Evolutionary conservation across 2,888 invertebrate species (phyloP).

Genomic region (Platypus cylindrus): DNA sequence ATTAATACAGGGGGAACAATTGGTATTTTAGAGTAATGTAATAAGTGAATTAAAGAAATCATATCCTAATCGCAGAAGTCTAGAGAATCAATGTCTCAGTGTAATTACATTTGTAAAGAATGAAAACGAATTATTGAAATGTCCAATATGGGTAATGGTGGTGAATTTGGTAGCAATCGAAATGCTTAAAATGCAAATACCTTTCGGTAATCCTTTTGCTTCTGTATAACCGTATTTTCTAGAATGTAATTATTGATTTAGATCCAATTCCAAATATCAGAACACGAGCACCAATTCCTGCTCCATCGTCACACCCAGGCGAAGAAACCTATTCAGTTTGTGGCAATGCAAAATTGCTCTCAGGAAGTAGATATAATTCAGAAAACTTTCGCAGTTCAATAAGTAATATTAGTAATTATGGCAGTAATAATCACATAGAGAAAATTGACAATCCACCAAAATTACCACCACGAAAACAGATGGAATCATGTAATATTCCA

Average conservation of each 20-base stretch:
- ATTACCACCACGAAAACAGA: constrained; percentile 13
- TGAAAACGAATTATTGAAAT: constrained; percentile 11
- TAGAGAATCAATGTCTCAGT: constrained; percentile 14
- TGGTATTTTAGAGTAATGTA: constrained; percentile 10
- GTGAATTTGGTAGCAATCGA: constrained; percentile 16
- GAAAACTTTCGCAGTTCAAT: constrained; percentile 1
- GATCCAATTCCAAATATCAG: constrained; percentile 7
- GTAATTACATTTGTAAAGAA: constrained; percentile 15
- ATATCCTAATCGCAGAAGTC: constrained; percentile 12
- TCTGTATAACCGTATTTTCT: neutral
- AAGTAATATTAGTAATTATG: constrained; percentile 4
- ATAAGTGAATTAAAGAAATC: constrained; percentile 13
- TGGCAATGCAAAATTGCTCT: constrained; percentile 3
- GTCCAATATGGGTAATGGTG: constrained; percentile 14
- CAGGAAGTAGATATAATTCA: neutral
- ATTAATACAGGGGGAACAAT: neutral
- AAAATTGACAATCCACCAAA: constrained; percentile 10
- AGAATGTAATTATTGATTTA: neutral
- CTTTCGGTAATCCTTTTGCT: constrained; percentile 7
- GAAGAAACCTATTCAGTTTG: constrained; percentile 13
- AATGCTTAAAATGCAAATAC: constrained; percentile 15
- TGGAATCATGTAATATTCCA: constrained; percentile 12
- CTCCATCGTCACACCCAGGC: constrained; percentile 6
- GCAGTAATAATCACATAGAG: constrained; percentile 3
- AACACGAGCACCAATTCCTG: constrained; percentile 5